Conservation (phyloP, 2,113 vertebrate genomes). For the Lepus americanus region DNA sequence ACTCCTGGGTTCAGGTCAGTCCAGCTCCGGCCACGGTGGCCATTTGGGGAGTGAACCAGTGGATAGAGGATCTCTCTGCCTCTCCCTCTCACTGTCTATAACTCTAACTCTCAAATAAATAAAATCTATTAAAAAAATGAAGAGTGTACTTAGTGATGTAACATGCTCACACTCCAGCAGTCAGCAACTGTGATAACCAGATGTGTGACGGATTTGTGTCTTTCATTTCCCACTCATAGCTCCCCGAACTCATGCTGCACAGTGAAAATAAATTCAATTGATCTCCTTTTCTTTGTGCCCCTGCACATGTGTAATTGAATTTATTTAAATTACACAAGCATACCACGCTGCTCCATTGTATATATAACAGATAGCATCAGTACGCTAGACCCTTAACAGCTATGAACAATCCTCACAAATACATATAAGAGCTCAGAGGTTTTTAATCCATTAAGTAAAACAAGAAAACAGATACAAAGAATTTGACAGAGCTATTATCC, state of each 20-base stretch:
- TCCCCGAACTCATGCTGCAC: neutral
- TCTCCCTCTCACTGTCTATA: too few relatives aligned
- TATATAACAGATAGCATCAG: neutral
- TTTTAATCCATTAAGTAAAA: constrained; percentile 45
- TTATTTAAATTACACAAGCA: neutral
- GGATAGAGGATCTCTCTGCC: too few relatives aligned
- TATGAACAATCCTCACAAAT: constrained; percentile 24
- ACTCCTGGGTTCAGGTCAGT: too few relatives aligned
- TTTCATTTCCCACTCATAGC: constrained; percentile 29
- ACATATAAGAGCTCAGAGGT: neutral
- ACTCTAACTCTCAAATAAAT: too few relatives aligned
- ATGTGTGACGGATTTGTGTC: neutral
- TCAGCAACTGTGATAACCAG: neutral
- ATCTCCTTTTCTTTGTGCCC: neutral
- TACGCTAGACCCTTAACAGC: neutral
- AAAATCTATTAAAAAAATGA: too few relatives aligned
- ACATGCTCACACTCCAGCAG: neutral
- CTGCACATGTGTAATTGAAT: neutral
- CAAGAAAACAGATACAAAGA: neutral
- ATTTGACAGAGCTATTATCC: constrained; percentile 37
- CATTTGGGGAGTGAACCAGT: too few relatives aligned
- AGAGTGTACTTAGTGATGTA: neutral
- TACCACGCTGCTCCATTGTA: neutral
- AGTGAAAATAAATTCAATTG: neutral
- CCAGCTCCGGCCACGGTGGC: too few relatives aligned